Percentiles rank a stretch among this genome's conserved stretches.
These are phyloP conservation scores for Prostheceraeus crozeri DNA, from an alignment of 2,888 invertebrate genomes.

Conservation along the genomic window DNA sequence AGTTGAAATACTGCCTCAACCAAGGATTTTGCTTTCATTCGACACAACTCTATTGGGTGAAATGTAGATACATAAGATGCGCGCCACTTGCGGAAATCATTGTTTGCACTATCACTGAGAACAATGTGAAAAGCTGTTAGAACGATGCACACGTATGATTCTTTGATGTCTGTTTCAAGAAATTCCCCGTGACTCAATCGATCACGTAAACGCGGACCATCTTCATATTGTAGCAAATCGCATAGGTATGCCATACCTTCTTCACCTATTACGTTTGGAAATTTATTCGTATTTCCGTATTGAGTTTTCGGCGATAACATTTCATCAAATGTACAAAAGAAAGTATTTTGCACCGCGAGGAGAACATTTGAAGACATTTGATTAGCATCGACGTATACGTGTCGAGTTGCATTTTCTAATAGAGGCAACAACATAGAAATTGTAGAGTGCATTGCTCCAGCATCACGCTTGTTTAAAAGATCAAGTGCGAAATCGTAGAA, in stretches of 20 bases:
- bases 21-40: too few relatives aligned
- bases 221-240: constrained; percentile 7
- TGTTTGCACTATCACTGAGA: too few relatives aligned
- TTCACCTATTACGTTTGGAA: background rate
- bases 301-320: background rate
- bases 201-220: constrained; percentile 6
- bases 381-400: background rate
- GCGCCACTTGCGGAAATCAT: too few relatives aligned
- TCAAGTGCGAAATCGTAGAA: too few relatives aligned
- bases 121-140: too few relatives aligned
- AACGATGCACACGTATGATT: too few relatives aligned
- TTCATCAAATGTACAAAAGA: constrained; percentile 1
- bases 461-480: background rate
- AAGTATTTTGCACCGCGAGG: background rate
- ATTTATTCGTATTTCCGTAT: background rate
- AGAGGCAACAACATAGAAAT: background rate
- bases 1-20: too few relatives aligned
- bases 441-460: background rate
- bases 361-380: background rate
- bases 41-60: too few relatives aligned
- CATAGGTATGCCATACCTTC: background rate
- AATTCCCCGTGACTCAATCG: constrained; percentile 11
- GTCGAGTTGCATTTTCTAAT: background rate
- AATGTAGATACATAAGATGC: too few relatives aligned
- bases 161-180: background rate